Evolutionary conservation across 2,888 invertebrate species (phyloP), one percentile per base, ranked within the genome.

Genomic region (Therioaphis trifolii): DNA sequence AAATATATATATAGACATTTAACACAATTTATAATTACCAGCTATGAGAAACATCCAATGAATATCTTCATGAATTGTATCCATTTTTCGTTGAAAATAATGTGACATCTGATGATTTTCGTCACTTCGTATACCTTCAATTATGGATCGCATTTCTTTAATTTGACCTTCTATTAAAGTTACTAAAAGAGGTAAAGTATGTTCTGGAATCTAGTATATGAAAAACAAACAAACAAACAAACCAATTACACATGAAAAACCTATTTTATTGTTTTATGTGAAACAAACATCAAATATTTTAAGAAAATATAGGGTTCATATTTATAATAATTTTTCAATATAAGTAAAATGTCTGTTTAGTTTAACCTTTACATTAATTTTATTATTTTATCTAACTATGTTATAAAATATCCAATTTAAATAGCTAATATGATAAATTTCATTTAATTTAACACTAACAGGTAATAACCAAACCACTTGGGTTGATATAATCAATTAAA

Each of bases 41-140:
- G 89, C 85, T 78, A 97, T 92, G 87, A 97, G 91, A 40, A 96
- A 89, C 43, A 95, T 91, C 97, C 97, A 97, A 88, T 97, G 96
- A 29, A 97, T 89, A 89, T 97, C 96, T 89, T 97, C 97, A 88
- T 95, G 95, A 49, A 96, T 89, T 75, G 90, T 91, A 84, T 92
- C 91, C 43, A 95, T 85, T 63, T 86, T 86, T 15, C 66, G 49
- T 52, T 74, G 74, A 82, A 74, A 27, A 55, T 77, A 55, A 5
- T 75, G 55, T 35, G 69, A 27, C 55, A 55, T 58, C 2, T 69
- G 46, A 58, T 12, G n/a, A 69, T 43, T 77, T 43, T 58, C 52
- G 46, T 35, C 29, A 49, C 9, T 77, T 24, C 85, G 84, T 18
- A 88, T 66, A 75, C 86, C 86, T 74, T 88, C 88, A 49, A 92